Conservation (phyloP, 2,888 invertebrate genomes). For the Cephus sareptanus region DNA sequence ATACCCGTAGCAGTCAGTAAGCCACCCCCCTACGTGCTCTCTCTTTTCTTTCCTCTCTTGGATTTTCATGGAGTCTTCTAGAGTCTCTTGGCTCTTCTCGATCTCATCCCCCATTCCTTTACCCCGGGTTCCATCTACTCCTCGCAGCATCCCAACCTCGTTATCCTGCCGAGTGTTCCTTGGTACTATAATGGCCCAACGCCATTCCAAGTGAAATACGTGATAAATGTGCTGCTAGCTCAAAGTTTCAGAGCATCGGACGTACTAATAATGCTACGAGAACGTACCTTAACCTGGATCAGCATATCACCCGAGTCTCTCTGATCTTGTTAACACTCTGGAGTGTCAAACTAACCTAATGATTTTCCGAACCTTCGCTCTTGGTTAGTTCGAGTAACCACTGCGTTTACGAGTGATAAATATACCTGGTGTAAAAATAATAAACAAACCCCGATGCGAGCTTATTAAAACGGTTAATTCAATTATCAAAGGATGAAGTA, state of each 20-base stretch:
- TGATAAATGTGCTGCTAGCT: slow-evolving; percentile 33
- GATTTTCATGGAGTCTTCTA: slow-evolving; percentile 15
- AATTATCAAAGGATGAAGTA: slow-evolving; percentile 21
- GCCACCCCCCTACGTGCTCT: slow-evolving; percentile 17
- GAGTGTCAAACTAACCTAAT: not conserved
- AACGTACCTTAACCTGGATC: not conserved
- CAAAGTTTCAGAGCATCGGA: slow-evolving; percentile 46
- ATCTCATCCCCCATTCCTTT: not conserved
- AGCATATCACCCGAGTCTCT: not conserved
- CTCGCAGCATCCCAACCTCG: slow-evolving; percentile 34
- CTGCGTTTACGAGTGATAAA: not conserved
- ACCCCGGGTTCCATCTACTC: not conserved
- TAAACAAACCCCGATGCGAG: not conserved
- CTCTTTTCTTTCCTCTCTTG: slow-evolving; percentile 18
- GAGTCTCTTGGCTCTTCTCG: slow-evolving; percentile 7
- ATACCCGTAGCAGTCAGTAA: not conserved
- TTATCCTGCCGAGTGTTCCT: slow-evolving; percentile 41
- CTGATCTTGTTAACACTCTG: not conserved
- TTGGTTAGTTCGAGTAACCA: not conserved
- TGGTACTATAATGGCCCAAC: slow-evolving; percentile 35
- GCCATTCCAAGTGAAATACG: slow-evolving; percentile 23
- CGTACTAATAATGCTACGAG: slow-evolving; percentile 49
- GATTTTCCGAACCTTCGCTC: not conserved
- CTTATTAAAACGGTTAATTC: slow-evolving; percentile 26
- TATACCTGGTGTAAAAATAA: not conserved